Evolutionary conservation across 2,797 vertebrate species (phyloP).

Genomic region (Acipenser transmontanus): DNA sequence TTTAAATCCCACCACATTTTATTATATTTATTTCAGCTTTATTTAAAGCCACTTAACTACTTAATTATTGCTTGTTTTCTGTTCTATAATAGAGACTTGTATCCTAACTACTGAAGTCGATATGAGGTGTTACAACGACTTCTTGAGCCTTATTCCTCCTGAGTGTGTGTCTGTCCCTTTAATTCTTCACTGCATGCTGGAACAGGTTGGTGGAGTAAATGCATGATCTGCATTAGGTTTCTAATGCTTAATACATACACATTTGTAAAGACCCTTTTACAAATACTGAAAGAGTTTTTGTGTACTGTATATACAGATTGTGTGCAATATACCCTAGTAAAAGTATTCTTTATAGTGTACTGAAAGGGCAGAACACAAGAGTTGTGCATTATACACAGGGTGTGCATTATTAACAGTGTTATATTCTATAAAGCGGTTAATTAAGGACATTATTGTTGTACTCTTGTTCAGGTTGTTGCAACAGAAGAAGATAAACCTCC

Average conservation of each 20-base stretch:
- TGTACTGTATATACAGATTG: no score
- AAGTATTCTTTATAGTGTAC: no score
- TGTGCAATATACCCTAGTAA: no score
- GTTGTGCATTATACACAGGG: no score
- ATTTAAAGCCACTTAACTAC: no score
- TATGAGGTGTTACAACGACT: constrained; percentile 71
- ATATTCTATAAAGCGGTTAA: no score
- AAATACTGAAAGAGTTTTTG: no score
- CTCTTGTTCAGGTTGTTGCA: constrained; percentile 58
- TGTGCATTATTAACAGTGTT: no score
- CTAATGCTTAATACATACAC: background rate
- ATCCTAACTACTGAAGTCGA: constrained; percentile 51
- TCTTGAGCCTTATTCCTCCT: constrained; percentile 69
- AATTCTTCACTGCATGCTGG: constrained; percentile 76
- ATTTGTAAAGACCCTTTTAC: background rate
- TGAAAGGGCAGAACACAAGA: no score
- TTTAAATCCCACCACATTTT: no score
- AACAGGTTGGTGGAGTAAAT: constrained; percentile 64
- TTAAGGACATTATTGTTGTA: background rate
- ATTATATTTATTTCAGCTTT: no score
- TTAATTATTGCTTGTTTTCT: background rate
- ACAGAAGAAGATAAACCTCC: constrained; percentile 44
- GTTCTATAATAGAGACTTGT: constrained; percentile 10
- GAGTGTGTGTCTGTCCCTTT: constrained; percentile 74
- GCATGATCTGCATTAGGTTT: no score